Percentiles rank a stretch among this genome's conserved stretches.
These are phyloP conservation scores for Nemopilema nomurai DNA, from an alignment of 30 jellyfish, hydroid and myxozoan species.

Conservation along the genomic window DNA sequence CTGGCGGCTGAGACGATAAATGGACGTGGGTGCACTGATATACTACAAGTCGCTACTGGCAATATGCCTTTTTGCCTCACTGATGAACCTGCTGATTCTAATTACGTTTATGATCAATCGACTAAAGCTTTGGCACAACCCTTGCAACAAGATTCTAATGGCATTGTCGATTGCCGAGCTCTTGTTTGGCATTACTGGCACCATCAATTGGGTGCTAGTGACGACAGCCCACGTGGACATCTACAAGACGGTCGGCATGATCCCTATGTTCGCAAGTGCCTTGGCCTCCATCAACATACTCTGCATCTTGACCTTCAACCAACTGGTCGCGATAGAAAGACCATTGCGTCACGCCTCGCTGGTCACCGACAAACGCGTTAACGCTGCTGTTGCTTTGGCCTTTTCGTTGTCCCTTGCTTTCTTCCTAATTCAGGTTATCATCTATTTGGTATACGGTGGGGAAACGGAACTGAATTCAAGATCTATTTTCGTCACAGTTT, in stretches of 20 bases:
- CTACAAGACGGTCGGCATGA: slow-evolving; percentile 44
- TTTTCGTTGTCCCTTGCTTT: slow-evolving; percentile 15
- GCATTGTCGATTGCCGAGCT: slow-evolving; percentile 47
- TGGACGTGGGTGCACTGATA: slow-evolving; percentile 20
- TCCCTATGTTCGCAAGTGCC: slow-evolving; percentile 53
- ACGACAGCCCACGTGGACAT: background rate
- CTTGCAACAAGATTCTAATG: slow-evolving; percentile 36
- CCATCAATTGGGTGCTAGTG: slow-evolving; percentile 34
- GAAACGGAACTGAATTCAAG: slow-evolving; percentile 22
- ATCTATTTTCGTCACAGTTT: slow-evolving; percentile 18
- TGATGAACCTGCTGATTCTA: slow-evolving; percentile 26
- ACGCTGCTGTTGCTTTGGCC: slow-evolving; percentile 3
- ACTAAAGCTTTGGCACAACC: slow-evolving; percentile 11
- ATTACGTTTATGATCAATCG: slow-evolving; percentile 34
- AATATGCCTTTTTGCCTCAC: slow-evolving; percentile 1
- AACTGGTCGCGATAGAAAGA: slow-evolving; percentile 11
- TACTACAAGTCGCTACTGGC: slow-evolving; percentile 27
- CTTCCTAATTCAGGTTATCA: slow-evolving; percentile 14
- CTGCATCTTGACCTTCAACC: slow-evolving; percentile 42
- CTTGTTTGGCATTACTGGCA: slow-evolving; percentile 45
- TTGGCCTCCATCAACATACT: slow-evolving; percentile 30
- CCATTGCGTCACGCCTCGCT: slow-evolving; percentile 53
- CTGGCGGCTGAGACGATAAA: background rate
- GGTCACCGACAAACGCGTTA: slow-evolving; percentile 23
- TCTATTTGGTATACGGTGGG: background rate